A percentile compares a stretch with the other conserved stretches of the same genome.
Evolutionary conservation across 1,140 invertebrate species (phyloP).

Genomic region (Campodea augens): DNA sequence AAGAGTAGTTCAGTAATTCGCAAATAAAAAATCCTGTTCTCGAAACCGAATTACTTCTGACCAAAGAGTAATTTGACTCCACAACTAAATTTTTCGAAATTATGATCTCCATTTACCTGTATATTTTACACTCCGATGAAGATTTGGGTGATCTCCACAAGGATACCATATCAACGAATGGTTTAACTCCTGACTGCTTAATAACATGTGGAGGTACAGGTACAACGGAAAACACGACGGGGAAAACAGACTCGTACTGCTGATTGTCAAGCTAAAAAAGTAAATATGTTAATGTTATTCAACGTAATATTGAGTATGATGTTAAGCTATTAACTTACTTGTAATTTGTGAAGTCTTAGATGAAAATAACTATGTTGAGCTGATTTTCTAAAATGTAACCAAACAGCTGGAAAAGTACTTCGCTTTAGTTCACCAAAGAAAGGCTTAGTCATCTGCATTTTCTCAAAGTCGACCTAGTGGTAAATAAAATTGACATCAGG

Average conservation of each 20-base stretch:
- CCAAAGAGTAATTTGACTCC: no score
- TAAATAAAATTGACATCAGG: constrained; percentile 5
- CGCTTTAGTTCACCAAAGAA: constrained; percentile 59
- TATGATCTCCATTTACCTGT: no score
- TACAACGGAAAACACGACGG: constrained; percentile 46
- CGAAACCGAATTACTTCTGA: no score
- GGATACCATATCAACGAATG: constrained; percentile 44
- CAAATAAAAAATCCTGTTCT: no score
- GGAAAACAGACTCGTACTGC: constrained; percentile 49
- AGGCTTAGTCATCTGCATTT: constrained; percentile 74
- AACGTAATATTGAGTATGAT: constrained; percentile 1
- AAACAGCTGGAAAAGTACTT: constrained; percentile 51
- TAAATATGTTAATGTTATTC: neutral
- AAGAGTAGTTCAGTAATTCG: no score
- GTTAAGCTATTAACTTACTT: constrained; percentile 25
- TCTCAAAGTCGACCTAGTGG: constrained; percentile 49
- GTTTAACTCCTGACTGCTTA: constrained; percentile 31
- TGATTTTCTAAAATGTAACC: constrained; percentile 50
- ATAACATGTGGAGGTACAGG: constrained; percentile 25
- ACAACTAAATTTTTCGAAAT: no score
- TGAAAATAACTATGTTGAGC: constrained; percentile 43
- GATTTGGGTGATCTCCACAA: constrained; percentile 35
- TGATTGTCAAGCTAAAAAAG: constrained; percentile 57
- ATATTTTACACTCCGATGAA: constrained; percentile 4
- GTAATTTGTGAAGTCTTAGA: constrained; percentile 42